These are phyloP conservation scores for Strigops habroptila DNA, from an alignment of 2,113 vertebrate genomes.

Conservation along the genomic window DNA sequence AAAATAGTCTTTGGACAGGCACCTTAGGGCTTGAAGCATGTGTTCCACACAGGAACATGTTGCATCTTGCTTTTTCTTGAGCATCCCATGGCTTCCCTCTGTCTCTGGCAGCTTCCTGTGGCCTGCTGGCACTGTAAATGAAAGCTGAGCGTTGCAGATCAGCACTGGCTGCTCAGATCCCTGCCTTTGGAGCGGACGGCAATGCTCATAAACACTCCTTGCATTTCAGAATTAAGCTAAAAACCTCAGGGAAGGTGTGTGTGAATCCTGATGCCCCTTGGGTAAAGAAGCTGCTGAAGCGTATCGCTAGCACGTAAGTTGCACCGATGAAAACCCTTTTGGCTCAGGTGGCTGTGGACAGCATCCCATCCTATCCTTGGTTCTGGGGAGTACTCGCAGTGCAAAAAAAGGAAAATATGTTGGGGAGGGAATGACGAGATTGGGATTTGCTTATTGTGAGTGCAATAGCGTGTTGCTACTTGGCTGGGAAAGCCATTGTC, in stretches of 20 bases:
- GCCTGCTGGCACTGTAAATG: rapidly evolving
- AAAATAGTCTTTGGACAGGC: not conserved
- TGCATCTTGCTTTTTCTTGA: rapidly evolving
- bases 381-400: not conserved
- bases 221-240: constrained; percentile 41
- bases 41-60: rapidly evolving
- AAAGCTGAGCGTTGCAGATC: not conserved
- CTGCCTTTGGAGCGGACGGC: not conserved
- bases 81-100: not conserved
- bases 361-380: rapidly evolving
- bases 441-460: rapidly evolving
- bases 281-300: constrained; percentile 59
- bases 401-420: not conserved
- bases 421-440: not conserved
- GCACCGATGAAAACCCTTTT: not conserved
- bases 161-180: not conserved
- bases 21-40: not conserved
- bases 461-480: rapidly evolving
- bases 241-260: not conserved
- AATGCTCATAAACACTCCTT: not conserved
- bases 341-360: not conserved
- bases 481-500: not conserved
- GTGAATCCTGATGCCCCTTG: constrained; percentile 23
- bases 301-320: constrained; percentile 45
- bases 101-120: not conserved